phyloP scores from a whole-genome alignment of 2,797 vertebrate species.

The Iguana delicatissima region DNA sequence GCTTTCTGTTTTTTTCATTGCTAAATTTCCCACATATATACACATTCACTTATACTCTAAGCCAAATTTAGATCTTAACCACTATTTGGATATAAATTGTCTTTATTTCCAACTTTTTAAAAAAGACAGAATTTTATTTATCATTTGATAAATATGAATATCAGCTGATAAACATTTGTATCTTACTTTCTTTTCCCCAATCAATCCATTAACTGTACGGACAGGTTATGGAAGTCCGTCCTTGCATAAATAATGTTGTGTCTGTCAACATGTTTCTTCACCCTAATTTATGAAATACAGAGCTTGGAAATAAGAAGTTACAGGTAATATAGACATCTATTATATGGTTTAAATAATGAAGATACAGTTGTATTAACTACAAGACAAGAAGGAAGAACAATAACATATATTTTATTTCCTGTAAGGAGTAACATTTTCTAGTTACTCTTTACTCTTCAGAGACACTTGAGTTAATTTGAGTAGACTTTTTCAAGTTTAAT shows the following conservation, averaged over 20 bases:
- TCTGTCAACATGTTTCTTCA: not conserved
- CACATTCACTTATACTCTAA: not conserved
- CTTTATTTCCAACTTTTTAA: conserved; percentile 33
- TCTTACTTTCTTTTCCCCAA: not conserved
- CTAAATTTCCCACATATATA: conserved; percentile 32
- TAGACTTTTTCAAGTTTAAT: not conserved
- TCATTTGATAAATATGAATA: conserved; percentile 12
- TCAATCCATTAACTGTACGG: conserved; percentile 7
- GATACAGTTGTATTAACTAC: not conserved
- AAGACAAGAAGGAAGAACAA: not conserved
- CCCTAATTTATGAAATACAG: not conserved
- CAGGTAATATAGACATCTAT: not conserved
- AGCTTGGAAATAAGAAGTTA: not conserved
- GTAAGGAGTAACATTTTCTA: not conserved
- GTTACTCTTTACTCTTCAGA: not conserved
- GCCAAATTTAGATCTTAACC: not conserved
- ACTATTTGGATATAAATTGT: conserved; percentile 38
- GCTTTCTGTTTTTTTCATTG: conserved; percentile 53
- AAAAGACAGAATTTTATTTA: conserved; percentile 34
- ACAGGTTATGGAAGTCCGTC: not conserved
- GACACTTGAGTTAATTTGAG: not conserved
- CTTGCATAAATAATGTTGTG: not conserved
- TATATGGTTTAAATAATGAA: not conserved
- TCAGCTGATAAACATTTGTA: not conserved
- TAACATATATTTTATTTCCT: not conserved